Evolutionary conservation across 2,888 invertebrate genomes (phyloP), one percentile per base, ranked within the genome.

Genomic region (Drosophila atroscutellata): DNA sequence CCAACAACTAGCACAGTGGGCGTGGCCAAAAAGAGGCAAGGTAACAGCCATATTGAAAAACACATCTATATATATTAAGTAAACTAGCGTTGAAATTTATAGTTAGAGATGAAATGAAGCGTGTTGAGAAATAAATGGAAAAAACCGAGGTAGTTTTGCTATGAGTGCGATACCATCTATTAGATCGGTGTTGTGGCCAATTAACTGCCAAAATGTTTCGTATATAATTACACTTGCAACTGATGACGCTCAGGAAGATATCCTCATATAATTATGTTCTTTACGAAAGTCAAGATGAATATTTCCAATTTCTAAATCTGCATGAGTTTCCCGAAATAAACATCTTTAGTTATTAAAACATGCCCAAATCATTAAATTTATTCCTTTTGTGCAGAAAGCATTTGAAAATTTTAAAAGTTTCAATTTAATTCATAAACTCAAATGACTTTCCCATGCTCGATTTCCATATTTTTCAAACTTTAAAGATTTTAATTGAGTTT

Each of bases 1-100:
- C 65, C 62, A 63, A 11, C 64, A 39, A 58, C 69, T 49, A 39
- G 39, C 15, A 42, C 42, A 42, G 49, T 58, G 63, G 89, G 79
- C 85, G 71, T 72, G 84, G 71, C 36, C 28, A 20, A n/a, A 37
- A n/a, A 28, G 47, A 9, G 56, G 50, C 39, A 50, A 51, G 28
- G 36, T 54, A 51, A 51, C n/a, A 52, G 34, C 65, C 24, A 6
- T 11, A 34, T 36, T 42, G 20, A 32, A 32, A n/a, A 28, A 30
- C 20, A 32, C 34, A 30, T 30, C 15, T 8, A 47, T 7, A 24
- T 20, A 30, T 6, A 20, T 15, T 15, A 30, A 56, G 55, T 37
- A 20, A 30, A 51, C 28, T n/a, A 2, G 13, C 26, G 18, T 15
- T 24, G 11, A 9, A 6, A 24, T 6, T 15, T 15, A 24, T 11